Conservation (phyloP, 2,113 vertebrate genomes). For the Halichoerus grypus region DNA sequence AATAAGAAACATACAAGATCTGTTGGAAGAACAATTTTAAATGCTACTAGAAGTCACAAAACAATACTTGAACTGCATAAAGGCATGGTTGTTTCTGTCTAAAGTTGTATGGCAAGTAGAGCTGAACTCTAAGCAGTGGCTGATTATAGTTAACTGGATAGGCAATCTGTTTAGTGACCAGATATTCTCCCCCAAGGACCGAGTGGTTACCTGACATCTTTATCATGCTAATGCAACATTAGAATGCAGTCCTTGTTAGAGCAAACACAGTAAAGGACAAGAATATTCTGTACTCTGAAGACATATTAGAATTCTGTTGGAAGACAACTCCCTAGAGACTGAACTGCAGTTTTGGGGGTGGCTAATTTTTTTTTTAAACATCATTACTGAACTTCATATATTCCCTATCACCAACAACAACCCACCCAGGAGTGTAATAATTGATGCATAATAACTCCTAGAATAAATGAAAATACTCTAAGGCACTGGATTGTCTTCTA, state of each 20-base stretch:
- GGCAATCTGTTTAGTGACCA: not conserved
- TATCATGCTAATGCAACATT: not conserved
- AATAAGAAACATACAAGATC: not conserved
- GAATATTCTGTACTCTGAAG: not conserved
- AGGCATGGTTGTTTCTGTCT: not conserved
- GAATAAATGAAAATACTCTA: conserved; percentile 53
- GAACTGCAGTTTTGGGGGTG: not conserved
- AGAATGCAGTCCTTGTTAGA: not conserved
- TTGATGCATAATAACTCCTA: not conserved
- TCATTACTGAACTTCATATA: not conserved
- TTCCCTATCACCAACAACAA: not conserved
- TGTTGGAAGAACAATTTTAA: conserved; percentile 7
- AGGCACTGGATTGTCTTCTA: not conserved
- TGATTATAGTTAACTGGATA: not conserved
- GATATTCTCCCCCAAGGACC: not conserved
- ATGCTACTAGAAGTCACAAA: not conserved
- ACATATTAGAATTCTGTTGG: not conserved
- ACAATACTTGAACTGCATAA: not conserved
- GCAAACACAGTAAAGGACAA: not conserved
- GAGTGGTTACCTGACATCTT: not conserved
- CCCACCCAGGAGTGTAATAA: not conserved
- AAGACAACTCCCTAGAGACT: not conserved
- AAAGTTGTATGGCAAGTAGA: not conserved
- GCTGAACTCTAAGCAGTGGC: not conserved
- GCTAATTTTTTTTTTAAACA: conserved; percentile 5